Evolutionary conservation across 2,888 invertebrate genomes (phyloP).

Genomic region (Diogma glabrata): DNA sequence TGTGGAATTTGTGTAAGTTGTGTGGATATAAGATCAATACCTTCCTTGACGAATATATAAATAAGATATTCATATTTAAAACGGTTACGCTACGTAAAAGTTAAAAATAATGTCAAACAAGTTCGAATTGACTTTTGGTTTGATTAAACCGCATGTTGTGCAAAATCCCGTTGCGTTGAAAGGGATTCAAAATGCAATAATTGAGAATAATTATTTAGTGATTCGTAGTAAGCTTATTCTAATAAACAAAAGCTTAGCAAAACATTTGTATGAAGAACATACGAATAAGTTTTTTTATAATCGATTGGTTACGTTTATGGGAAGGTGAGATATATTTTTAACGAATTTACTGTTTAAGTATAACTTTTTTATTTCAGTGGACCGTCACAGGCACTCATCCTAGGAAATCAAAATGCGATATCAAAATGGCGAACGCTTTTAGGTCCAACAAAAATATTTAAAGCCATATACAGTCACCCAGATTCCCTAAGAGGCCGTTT

Average conservation of each 20-base stretch:
- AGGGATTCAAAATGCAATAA: slow-evolving; percentile 55
- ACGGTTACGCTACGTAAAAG: no score
- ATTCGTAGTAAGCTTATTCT: slow-evolving; percentile 53
- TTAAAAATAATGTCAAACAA: slow-evolving; percentile 25
- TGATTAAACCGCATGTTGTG: slow-evolving; percentile 76
- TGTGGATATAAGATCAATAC: no score
- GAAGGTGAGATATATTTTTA: slow-evolving; percentile 52
- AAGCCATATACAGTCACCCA: slow-evolving; percentile 66
- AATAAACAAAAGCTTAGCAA: slow-evolving; percentile 51
- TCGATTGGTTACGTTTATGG: slow-evolving; percentile 69
- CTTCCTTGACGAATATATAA: no score
- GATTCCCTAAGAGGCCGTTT: slow-evolving; percentile 67
- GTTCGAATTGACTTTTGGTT: slow-evolving; percentile 67
- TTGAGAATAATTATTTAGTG: slow-evolving; percentile 56
- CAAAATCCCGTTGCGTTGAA: slow-evolving; percentile 61
- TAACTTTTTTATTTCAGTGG: slow-evolving; percentile 47
- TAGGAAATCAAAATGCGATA: slow-evolving; percentile 67
- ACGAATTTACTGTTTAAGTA: neutral
- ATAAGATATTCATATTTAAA: no score
- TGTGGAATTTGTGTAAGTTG: no score
- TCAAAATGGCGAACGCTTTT: slow-evolving; percentile 68
- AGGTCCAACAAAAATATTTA: slow-evolving; percentile 83
- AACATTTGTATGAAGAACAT: slow-evolving; percentile 74
- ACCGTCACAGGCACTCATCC: slow-evolving; percentile 64
- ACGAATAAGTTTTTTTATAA: slow-evolving; percentile 72